Conservation (phyloP, 2,113 vertebrate genomes). For the Lichenostomus cassidix region DNA sequence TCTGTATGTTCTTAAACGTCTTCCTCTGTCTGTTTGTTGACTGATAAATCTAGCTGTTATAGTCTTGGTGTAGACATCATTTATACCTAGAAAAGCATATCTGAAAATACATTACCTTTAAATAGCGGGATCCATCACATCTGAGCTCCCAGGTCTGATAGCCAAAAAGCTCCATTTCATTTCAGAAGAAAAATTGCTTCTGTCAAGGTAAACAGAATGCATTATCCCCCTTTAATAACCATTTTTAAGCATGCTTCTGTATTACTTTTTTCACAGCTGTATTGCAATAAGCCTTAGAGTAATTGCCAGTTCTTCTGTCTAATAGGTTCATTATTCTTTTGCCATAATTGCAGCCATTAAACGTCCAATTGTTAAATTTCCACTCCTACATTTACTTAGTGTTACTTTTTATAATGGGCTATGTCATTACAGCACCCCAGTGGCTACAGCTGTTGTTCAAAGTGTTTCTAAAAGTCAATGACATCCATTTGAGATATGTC, state of each 20-base stretch:
- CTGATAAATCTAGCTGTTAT: constrained; percentile 54
- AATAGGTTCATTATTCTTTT: constrained; percentile 88
- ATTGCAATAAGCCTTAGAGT: constrained; percentile 82
- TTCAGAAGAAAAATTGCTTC: constrained; percentile 76
- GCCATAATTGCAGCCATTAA: constrained; percentile 87
- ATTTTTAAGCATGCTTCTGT: constrained; percentile 79
- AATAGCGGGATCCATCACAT: constrained; percentile 75
- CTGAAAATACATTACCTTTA: constrained; percentile 77
- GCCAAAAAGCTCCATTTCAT: constrained; percentile 75
- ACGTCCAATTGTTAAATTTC: constrained; percentile 84
- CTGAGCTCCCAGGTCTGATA: constrained; percentile 74
- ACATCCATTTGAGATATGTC: constrained; percentile 68
- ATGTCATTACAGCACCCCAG: constrained; percentile 78
- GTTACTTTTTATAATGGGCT: constrained; percentile 79
- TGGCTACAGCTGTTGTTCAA: constrained; percentile 76
- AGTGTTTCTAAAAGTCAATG: constrained; percentile 74
- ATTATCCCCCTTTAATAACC: constrained; percentile 81
- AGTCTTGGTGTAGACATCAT: constrained; percentile 69
- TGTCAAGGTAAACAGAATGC: constrained; percentile 83
- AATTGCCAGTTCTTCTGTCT: constrained; percentile 83
- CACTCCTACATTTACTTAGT: constrained; percentile 79
- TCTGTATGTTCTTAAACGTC: constrained; percentile 62
- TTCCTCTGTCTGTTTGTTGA: constrained; percentile 54
- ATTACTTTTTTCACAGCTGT: constrained; percentile 82
- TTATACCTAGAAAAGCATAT: constrained; percentile 71